phyloP scores from a whole-genome alignment of 2,113 vertebrate genomes.

The Probosciger aterrimus region DNA sequence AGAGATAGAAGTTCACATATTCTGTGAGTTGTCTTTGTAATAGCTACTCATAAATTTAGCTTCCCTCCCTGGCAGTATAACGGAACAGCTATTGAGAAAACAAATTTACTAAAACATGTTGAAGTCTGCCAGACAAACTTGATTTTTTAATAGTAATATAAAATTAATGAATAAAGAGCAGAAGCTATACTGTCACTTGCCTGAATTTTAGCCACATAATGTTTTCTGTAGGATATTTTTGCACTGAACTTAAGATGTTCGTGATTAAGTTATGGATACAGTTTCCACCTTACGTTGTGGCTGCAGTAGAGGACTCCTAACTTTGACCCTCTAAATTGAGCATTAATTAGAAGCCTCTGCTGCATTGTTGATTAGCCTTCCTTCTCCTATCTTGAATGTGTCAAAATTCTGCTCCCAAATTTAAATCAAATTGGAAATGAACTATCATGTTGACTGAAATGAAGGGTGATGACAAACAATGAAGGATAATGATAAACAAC shows the following conservation, averaged over 20 bases:
- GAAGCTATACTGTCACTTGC: background rate
- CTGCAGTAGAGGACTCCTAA: background rate
- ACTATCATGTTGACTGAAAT: conserved; percentile 43
- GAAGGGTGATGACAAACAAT: conserved; percentile 65
- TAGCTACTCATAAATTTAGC: conserved; percentile 37
- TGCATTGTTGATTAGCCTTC: conserved; percentile 28
- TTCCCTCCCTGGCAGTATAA: conserved; percentile 13
- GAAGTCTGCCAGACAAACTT: conserved; percentile 16
- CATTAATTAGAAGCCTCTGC: conserved; percentile 36
- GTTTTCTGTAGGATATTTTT: background rate
- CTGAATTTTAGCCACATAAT: background rate
- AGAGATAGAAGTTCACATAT: conserved; percentile 4
- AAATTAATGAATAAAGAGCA: conserved; percentile 28
- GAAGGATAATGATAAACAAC: conserved; percentile 67
- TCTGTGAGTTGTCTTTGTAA: conserved; percentile 2
- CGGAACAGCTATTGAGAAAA: conserved; percentile 15
- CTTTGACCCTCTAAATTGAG: conserved; percentile 3
- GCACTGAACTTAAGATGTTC: background rate
- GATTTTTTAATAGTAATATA: conserved; percentile 3
- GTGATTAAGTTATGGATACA: background rate
- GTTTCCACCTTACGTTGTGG: background rate
- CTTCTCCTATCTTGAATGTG: background rate
- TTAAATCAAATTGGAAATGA: conserved; percentile 60
- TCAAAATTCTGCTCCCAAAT: conserved; percentile 51
- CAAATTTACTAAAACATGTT: conserved; percentile 12